Evolutionary conservation across 2,888 invertebrate species (phyloP).

Genomic region (Serripes groenlandicus): DNA sequence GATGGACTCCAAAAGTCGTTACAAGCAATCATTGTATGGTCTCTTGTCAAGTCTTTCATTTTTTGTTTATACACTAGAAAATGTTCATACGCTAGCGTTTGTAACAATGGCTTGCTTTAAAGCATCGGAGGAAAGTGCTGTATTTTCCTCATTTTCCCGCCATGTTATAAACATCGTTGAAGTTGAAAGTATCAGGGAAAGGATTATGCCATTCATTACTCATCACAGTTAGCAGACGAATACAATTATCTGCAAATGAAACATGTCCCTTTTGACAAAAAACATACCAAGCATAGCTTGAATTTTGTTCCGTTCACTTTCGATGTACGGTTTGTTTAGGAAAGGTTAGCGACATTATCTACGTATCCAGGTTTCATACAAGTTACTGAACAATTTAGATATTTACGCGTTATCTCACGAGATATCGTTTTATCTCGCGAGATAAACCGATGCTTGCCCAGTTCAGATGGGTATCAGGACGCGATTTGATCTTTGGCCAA

Average conservation of each 20-base stretch:
- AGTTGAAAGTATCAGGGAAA: too few species aligned
- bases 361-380: constrained; percentile 27
- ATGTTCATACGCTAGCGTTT: too few species aligned
- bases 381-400: constrained; percentile 51
- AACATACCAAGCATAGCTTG: background rate
- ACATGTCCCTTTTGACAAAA: background rate
- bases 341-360: constrained; percentile 27
- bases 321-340: background rate
- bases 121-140: too few species aligned
- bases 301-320: background rate
- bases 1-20: too few species aligned
- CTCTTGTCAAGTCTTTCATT: too few species aligned
- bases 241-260: background rate
- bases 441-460: constrained; percentile 15
- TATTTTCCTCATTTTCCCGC: too few species aligned
- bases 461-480: constrained; percentile 40
- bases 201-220: background rate
- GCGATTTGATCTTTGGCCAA: constrained; percentile 30
- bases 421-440: constrained; percentile 22
- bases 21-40: too few species aligned
- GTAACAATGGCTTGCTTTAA: too few species aligned
- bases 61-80: too few species aligned
- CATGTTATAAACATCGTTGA: too few species aligned
- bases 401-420: constrained; percentile 27
- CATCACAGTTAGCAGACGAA: background rate